Evolutionary conservation across 2,797 vertebrate species (phyloP).

Genomic region (Hyperoplus immaculatus): DNA sequence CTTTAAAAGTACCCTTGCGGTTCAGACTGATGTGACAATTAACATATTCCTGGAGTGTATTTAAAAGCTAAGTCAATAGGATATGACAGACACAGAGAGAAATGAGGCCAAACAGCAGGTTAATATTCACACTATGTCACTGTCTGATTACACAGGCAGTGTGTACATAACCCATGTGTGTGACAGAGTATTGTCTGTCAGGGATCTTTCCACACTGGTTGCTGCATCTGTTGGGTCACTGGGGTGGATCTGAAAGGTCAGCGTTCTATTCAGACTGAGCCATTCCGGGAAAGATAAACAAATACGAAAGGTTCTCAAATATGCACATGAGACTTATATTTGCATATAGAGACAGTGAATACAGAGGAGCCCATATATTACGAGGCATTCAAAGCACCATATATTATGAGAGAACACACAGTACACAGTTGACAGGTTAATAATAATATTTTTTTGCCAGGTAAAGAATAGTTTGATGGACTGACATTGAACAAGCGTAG

Average conservation of each 20-base stretch:
- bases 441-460: background rate
- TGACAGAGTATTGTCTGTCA: conserved; percentile 57
- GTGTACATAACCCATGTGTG: conserved; percentile 54
- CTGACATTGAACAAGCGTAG: conserved; percentile 4
- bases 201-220: conserved; percentile 52
- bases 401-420: conserved; percentile 26
- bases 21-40: conserved; percentile 36
- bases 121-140: conserved; percentile 59
- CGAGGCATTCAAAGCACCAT: conserved; percentile 28
- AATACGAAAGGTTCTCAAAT: conserved; percentile 65
- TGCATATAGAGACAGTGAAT: conserved; percentile 58
- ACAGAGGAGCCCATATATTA: conserved; percentile 14
- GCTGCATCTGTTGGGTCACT: conserved; percentile 60
- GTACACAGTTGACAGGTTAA: background rate
- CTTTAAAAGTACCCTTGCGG: conserved; percentile 35
- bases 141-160: conserved; percentile 46
- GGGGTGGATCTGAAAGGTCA: conserved; percentile 72
- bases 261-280: conserved; percentile 40
- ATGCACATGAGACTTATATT: conserved; percentile 56
- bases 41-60: conserved; percentile 28
- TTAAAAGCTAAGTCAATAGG: conserved; percentile 35
- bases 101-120: conserved; percentile 60
- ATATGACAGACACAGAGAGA: conserved; percentile 35
- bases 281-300: conserved; percentile 61
- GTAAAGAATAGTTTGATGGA: conserved; percentile 27